Percentiles rank a stretch among this genome's conserved stretches.
phyloP scores from a whole-genome alignment of 1,140 invertebrate species.

The Diorhabda sublineata region DNA sequence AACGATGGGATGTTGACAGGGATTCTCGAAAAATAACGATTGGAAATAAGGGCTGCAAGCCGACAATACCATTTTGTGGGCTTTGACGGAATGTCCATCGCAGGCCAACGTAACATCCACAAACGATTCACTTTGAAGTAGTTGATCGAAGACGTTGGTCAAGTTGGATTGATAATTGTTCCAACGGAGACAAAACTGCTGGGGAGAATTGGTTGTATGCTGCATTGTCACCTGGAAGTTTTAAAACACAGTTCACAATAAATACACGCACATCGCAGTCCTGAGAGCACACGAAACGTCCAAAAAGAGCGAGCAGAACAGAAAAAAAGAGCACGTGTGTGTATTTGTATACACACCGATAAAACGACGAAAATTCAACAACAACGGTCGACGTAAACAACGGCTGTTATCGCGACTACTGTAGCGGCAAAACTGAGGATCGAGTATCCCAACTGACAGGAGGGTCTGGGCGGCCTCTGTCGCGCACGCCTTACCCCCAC shows the following conservation, averaged over 20 bases:
- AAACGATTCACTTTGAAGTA: slow-evolving; percentile 85
- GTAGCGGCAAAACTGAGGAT: slow-evolving; percentile 20
- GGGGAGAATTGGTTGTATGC: slow-evolving; percentile 42
- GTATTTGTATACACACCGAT: slow-evolving; percentile 6
- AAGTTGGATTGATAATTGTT: slow-evolving; percentile 92
- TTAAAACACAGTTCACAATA: slow-evolving; percentile 26
- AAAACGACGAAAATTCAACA: slow-evolving; percentile 10
- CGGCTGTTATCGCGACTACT: slow-evolving; percentile 20
- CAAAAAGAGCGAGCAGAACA: slow-evolving; percentile 10
- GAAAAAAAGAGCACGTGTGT: slow-evolving; percentile 28
- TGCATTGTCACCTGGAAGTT: slow-evolving; percentile 39
- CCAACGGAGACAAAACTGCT: slow-evolving; percentile 79
- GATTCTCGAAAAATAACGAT: slow-evolving; percentile 84
- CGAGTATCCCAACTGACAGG: slow-evolving; percentile 33
- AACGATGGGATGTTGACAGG: slow-evolving; percentile 85
- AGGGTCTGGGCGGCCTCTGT: slow-evolving; percentile 42
- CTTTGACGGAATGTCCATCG: slow-evolving; percentile 85
- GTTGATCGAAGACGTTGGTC: slow-evolving; percentile 86
- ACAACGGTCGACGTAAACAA: slow-evolving; percentile 14
- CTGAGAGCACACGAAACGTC: slow-evolving; percentile 11
- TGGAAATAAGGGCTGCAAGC: slow-evolving; percentile 92
- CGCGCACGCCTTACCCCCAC: slow-evolving; percentile 45
- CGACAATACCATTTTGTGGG: slow-evolving; percentile 88
- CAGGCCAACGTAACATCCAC: slow-evolving; percentile 89
- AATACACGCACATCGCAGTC: slow-evolving; percentile 27